Evolutionary conservation across 2,797 vertebrate genomes (phyloP), one percentile per base, ranked within the genome.

Genomic region (Crocidura indochinensis): DNA sequence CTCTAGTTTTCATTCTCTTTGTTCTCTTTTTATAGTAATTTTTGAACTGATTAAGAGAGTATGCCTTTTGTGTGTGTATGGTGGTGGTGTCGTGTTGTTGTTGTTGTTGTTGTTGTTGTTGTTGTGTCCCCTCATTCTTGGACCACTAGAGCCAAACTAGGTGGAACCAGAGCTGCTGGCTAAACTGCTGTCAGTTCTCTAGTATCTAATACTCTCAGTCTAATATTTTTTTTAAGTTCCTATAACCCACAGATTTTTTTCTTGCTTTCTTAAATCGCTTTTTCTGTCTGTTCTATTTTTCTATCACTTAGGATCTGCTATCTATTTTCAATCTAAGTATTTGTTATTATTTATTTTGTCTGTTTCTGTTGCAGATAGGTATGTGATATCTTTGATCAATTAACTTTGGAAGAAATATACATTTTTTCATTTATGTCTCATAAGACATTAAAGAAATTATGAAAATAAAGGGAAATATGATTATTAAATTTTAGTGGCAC

Each of bases 381-480:
- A 38, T 51, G 19, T 46, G 6, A 75, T 74, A 64, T 22, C 49
- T 26, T 93, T 60, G 80, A 72, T 20, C 26, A 67, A 62, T 75
- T 79, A 72, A 10, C 8, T 76, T 90, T 86, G 72, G 19, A 26
- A 87, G 67, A 62, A 89, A 60, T 29, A 19, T 65, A 46, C 46
- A 14, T 87, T 67, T 20, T 20, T 10, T 91, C 75, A 64, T 82
- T 91, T 88, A 87, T 80, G 20, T 79, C 11, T 26, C 75, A 71
- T 92, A 29, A 56, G 49, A 11, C 19, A 76, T 20, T 80, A 84
- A 84, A 94, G 22, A 10, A 79, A 89, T 10, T 4, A 27, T 2
- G 26, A 27, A 65, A 20, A 24, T 26, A 65, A 64, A 65, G 27
- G 24, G 26, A 65, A 27, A 65, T 65, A 65, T 26, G 56, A 17